Percentiles rank a stretch among this genome's conserved stretches.
phyloP scores from a whole-genome alignment of 2,888 invertebrate genomes.

The Dynastes grantii region DNA sequence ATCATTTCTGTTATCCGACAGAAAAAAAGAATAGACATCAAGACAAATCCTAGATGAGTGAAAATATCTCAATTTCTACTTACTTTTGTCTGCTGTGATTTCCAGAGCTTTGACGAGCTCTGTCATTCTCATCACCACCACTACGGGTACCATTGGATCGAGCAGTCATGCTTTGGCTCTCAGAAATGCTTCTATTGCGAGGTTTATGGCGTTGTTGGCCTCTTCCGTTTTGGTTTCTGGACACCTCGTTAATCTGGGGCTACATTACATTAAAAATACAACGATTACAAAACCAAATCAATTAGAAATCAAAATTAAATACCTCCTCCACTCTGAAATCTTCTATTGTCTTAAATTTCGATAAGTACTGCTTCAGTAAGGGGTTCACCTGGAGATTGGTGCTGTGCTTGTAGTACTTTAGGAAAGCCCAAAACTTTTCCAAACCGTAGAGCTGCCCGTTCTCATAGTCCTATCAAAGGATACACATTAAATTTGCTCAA shows the following conservation, averaged over 20 bases:
- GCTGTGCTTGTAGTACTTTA: slow-evolving; percentile 94
- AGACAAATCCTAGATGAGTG: slow-evolving; percentile 10
- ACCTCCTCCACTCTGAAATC: slow-evolving; percentile 90
- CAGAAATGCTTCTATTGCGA: slow-evolving; percentile 80
- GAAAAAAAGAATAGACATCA: not conserved
- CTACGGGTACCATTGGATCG: slow-evolving; percentile 14
- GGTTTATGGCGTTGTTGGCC: slow-evolving; percentile 71
- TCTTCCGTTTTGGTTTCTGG: slow-evolving; percentile 72
- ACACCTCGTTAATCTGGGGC: slow-evolving; percentile 77
- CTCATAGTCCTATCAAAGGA: slow-evolving; percentile 80
- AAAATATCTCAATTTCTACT: slow-evolving; percentile 6
- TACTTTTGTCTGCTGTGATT: slow-evolving; percentile 56
- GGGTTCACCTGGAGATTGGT: slow-evolving; percentile 82
- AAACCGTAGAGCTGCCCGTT: slow-evolving; percentile 96
- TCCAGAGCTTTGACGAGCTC: slow-evolving; percentile 55
- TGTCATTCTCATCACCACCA: slow-evolving; percentile 53
- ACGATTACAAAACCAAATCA: not conserved
- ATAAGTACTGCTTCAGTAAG: slow-evolving; percentile 80
- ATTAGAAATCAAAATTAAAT: slow-evolving; percentile 45
- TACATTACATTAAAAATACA: slow-evolving; percentile 60
- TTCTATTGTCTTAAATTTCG: slow-evolving; percentile 89
- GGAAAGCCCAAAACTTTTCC: slow-evolving; percentile 99
- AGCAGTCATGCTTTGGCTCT: slow-evolving; percentile 69
- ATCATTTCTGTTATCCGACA: slow-evolving; percentile 50
- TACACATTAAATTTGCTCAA: slow-evolving; percentile 62